Percentiles rank a stretch among this genome's conserved stretches.
Conservation (phyloP, 1,140 invertebrate genomes). For the Drosophila guanche region DNA sequence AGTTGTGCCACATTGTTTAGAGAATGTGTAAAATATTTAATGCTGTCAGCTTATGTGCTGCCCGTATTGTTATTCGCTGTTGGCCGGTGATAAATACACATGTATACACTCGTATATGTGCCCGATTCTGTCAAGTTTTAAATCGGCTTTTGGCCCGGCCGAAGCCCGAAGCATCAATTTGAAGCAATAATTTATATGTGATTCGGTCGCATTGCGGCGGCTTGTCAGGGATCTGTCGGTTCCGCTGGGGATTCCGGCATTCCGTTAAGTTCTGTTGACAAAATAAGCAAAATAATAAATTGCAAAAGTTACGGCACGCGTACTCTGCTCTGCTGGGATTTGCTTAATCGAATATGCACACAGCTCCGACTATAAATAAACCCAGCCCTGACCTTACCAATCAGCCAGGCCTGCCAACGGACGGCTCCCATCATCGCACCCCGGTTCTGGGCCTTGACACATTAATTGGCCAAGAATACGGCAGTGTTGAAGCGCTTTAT, state of each 20-base stretch:
- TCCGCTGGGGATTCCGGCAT: slow-evolving; percentile 5
- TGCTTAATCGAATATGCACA: slow-evolving; percentile 73
- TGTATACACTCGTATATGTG: slow-evolving; percentile 21
- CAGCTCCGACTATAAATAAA: slow-evolving; percentile 1
- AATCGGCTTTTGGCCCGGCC: slow-evolving; percentile 59
- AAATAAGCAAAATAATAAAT: slow-evolving; percentile 79
- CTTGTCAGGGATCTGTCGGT: slow-evolving; percentile 26
- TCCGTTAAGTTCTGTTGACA: slow-evolving; percentile 61
- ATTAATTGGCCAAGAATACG: slow-evolving; percentile 63
- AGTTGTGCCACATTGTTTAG: no score
- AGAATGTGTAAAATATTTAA: slow-evolving; percentile 29
- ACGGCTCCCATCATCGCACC: slow-evolving; percentile 29
- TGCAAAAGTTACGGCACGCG: slow-evolving; percentile 59
- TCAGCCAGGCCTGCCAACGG: slow-evolving; percentile 16
- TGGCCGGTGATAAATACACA: slow-evolving; percentile 43
- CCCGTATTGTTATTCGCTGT: slow-evolving; percentile 18
- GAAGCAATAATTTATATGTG: slow-evolving; percentile 67
- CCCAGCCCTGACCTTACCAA: slow-evolving; percentile 7
- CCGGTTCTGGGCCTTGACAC: slow-evolving; percentile 42
- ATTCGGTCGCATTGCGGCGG: slow-evolving; percentile 55
- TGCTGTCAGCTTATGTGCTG: slow-evolving; percentile 32
- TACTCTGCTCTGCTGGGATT: slow-evolving; percentile 51
- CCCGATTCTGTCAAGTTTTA: slow-evolving; percentile 44
- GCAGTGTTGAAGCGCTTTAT: slow-evolving; percentile 35
- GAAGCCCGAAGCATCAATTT: slow-evolving; percentile 49